phyloP scores from a whole-genome alignment of 2,888 invertebrate species.

The Baronia brevicornis region DNA sequence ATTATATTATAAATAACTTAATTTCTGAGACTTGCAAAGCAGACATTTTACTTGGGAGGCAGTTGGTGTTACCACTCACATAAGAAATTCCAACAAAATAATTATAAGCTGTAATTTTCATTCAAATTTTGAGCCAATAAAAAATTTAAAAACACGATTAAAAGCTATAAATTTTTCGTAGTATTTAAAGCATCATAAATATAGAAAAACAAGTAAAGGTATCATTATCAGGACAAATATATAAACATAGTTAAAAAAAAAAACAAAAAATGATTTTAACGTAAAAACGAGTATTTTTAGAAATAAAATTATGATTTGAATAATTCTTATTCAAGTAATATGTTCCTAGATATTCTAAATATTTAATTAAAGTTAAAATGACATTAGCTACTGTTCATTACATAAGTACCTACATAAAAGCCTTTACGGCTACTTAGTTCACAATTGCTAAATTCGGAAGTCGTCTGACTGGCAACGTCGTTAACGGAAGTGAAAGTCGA shows the following conservation, averaged over 20 bases:
- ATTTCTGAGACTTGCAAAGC: conserved; percentile 58
- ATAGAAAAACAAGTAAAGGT: too few species aligned
- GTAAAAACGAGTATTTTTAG: too few species aligned
- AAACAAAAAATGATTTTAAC: neutral
- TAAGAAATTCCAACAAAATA: conserved; percentile 1
- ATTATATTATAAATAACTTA: conserved; percentile 52
- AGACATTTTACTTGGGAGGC: conserved; percentile 62
- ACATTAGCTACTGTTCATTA: conserved; percentile 29
- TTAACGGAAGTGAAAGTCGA: conserved; percentile 39
- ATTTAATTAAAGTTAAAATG: neutral
- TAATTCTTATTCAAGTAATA: neutral
- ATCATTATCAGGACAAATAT: too few species aligned
- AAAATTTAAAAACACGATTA: neutral
- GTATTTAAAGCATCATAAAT: too few species aligned
- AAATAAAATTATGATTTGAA: neutral
- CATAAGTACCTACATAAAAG: conserved; percentile 14
- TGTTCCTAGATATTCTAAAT: conserved; percentile 11
- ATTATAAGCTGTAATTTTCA: neutral
- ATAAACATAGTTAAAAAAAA: too few species aligned
- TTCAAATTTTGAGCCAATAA: neutral
- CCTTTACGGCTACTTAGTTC: conserved; percentile 2
- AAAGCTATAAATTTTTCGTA: too few species aligned
- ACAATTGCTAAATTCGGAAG: conserved; percentile 66
- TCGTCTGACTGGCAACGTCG: conserved; percentile 67
- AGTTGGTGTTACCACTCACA: conserved; percentile 31